Evolutionary conservation across 2,888 invertebrate species (phyloP), one percentile per base, ranked within the genome.

Genomic region (Lissocephala sabroskyi): DNA sequence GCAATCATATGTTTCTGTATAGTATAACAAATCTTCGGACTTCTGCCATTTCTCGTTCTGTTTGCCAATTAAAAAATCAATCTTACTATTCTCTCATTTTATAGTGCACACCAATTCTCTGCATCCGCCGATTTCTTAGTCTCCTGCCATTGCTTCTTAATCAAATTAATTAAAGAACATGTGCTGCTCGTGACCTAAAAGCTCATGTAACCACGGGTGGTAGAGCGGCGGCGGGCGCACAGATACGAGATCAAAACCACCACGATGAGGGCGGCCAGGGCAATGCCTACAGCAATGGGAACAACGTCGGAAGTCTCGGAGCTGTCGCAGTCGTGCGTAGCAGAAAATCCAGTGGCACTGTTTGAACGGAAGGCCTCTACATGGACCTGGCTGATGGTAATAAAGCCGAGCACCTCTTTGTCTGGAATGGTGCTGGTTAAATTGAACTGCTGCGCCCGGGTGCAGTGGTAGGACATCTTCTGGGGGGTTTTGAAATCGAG

Each of bases 231-330:
- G 79, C 98, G 93, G 52, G 95, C 97, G 80, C 96, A 90, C 60
- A 98, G 88, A 86, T 98, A 99, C 36, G 95, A 96, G 65, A 93
- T 89, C 64, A 99, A 89, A 44, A 99, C 96, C 61, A 97, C 90
- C 53, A 97, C 86, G 41, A 73, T 73, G 6, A 73, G 43, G 59
- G 90, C 94, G 56, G 94, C 95, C 50, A 99, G 87, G 42, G 95
- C 94, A 82, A 95, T 94, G 11, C 98, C 99, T 56, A 99, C 98
- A 16, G 95, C 96, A 81, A 99, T 97, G 17, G 98, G 98, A 49
- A 99, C 97, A 57, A 96, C 89, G 86, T 98, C 98, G 11, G 94
- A 90, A 3, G 92, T 90, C 71, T 91, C 90, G 29, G 87, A 87
- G 49, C 89, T 87, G 67, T 88, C 88, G 84, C 95, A 95, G 77